Percentiles rank a stretch among this genome's conserved stretches.
These are phyloP conservation scores for Xiphophorus maculatus DNA, from an alignment of 2,113 vertebrate genomes.

Conservation along the genomic window DNA sequence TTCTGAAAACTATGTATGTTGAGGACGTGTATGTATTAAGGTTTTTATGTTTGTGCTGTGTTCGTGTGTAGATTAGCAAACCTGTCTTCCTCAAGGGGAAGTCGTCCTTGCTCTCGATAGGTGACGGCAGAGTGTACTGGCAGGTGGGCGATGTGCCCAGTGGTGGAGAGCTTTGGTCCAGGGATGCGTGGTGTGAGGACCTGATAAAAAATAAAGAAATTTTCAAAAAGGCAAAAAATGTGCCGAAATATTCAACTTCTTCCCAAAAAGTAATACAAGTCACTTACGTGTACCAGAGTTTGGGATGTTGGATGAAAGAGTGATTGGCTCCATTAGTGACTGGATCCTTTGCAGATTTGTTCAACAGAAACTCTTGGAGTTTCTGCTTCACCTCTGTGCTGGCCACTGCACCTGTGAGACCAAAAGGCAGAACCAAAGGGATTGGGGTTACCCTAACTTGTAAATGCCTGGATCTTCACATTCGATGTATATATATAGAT, in stretches of 20 bases:
- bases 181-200: conserved; percentile 94
- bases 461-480: neutral
- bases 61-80: conserved; percentile 69
- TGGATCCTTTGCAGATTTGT: conserved; percentile 95
- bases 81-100: conserved; percentile 99
- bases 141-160: conserved; percentile 91
- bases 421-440: conserved; percentile 63
- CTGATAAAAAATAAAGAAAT: conserved; percentile 70
- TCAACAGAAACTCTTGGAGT: conserved; percentile 99
- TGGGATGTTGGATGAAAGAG: conserved; percentile 89
- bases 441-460: conserved; percentile 67
- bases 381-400: conserved; percentile 99
- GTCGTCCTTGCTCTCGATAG: conserved; percentile 91
- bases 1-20: neutral
- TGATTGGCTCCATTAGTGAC: conserved; percentile 85
- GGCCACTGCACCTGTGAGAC: conserved; percentile 92
- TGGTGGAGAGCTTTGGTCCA: conserved; percentile 98
- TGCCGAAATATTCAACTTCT: neutral
- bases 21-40: neutral
- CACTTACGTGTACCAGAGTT: conserved; percentile 97
- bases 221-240: neutral
- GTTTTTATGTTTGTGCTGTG: conserved; percentile 17
- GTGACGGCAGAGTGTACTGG: conserved; percentile 90
- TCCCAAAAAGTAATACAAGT: conserved; percentile 1
- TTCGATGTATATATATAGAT: neutral